Percentiles rank a stretch among this genome's conserved stretches.
These are phyloP conservation scores for Capitulum mitella DNA, from an alignment of 2,888 invertebrate genomes.

Conservation along the genomic window DNA sequence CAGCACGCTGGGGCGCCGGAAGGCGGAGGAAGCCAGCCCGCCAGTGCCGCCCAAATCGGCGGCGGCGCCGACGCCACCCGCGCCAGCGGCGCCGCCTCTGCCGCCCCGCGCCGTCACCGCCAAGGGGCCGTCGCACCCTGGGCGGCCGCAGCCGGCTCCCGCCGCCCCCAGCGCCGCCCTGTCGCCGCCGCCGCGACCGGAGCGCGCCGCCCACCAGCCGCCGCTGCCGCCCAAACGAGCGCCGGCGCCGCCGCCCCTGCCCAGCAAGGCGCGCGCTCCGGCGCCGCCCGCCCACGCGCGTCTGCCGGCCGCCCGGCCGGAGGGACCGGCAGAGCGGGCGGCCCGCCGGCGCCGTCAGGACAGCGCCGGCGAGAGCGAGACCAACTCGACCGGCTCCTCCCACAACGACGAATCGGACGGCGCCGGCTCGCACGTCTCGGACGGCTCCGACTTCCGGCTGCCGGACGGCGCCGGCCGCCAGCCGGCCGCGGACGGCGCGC, in stretches of 20 bases:
- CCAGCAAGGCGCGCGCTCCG: neutral
- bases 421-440: neutral
- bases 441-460: neutral
- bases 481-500: conserved; percentile 26
- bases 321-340: neutral
- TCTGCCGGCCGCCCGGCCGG: neutral
- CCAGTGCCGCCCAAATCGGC: neutral
- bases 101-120: too few species aligned
- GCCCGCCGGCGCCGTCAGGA: neutral
- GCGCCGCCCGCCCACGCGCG: neutral
- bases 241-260: neutral
- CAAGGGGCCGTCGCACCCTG: too few species aligned
- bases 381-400: conserved; percentile 2
- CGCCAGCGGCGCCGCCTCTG: neutral
- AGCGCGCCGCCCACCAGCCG: neutral
- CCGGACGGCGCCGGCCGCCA: conserved; percentile 14
- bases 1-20: neutral
- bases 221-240: conserved; percentile 18
- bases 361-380: conserved; percentile 25
- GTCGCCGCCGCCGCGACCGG: neutral
- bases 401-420: neutral
- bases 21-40: too few species aligned
- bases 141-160: too few species aligned
- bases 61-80: neutral
- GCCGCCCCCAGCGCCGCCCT: neutral